phyloP scores from a whole-genome alignment of 2,113 vertebrate genomes.

The Xiphophorus hellerii region DNA sequence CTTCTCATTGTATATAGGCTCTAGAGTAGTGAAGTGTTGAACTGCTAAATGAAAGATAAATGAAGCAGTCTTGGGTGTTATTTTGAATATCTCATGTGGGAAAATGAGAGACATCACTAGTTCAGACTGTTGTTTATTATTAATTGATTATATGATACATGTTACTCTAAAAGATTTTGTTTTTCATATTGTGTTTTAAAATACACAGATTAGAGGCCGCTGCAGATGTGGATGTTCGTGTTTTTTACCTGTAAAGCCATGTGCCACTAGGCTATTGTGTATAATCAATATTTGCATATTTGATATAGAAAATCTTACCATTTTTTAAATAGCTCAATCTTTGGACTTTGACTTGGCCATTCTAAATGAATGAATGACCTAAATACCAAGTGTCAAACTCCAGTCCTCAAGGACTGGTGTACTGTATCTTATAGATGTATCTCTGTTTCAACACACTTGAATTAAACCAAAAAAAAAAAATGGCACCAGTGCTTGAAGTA shows the following conservation, averaged over 20 bases:
- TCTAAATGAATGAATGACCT: not conserved
- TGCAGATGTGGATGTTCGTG: slow-evolving; percentile 7
- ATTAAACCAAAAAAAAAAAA: not conserved
- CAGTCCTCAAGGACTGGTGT: not conserved
- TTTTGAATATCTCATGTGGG: slow-evolving; percentile 30
- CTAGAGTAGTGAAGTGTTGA: slow-evolving; percentile 34
- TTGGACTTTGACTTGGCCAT: not conserved
- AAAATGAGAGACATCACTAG: slow-evolving; percentile 29
- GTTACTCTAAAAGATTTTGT: not conserved
- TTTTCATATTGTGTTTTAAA: not conserved
- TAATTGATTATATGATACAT: not conserved
- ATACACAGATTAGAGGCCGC: slow-evolving; percentile 10
- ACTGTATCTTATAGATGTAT: not conserved
- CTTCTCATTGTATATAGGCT: slow-evolving; percentile 45
- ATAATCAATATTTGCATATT: not conserved
- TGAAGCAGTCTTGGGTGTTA: slow-evolving; percentile 24
- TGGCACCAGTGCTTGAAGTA: too few species aligned
- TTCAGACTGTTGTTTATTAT: slow-evolving; percentile 11
- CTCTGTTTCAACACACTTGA: not conserved
- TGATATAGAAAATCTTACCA: not conserved
- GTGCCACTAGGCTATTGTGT: not conserved
- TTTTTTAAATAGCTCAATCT: not conserved
- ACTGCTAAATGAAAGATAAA: slow-evolving; percentile 36
- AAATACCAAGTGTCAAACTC: not conserved
- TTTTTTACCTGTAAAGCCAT: not conserved